phyloP scores from a whole-genome alignment of 64 coral and sea anemone genomes.

The Orbicella faveolata region DNA sequence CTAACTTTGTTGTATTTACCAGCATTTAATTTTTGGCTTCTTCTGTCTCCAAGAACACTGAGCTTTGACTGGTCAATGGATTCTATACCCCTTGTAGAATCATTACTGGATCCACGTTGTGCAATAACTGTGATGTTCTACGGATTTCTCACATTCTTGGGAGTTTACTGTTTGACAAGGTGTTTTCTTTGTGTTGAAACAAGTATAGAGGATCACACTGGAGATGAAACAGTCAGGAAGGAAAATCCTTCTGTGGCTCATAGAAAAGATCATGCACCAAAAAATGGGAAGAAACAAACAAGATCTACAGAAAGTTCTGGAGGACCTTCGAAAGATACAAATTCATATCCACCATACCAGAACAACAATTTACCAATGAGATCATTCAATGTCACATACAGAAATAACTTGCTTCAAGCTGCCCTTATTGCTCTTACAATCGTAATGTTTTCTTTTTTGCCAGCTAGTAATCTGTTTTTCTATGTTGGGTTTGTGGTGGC shows the following conservation, averaged over 20 bases:
- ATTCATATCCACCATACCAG: neutral
- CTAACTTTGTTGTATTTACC: slow-evolving; percentile 85
- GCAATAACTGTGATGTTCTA: slow-evolving; percentile 62
- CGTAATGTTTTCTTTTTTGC: slow-evolving; percentile 63
- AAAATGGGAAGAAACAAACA: neutral
- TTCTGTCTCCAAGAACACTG: slow-evolving; percentile 70
- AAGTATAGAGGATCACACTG: neutral
- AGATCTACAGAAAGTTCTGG: neutral
- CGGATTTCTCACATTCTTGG: slow-evolving; percentile 39
- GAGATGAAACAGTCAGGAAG: neutral
- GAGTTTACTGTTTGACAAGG: slow-evolving; percentile 44
- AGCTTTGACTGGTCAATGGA: slow-evolving; percentile 99
- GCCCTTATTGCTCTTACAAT: slow-evolving; percentile 65
- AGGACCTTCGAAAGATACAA: neutral
- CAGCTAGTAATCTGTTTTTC: slow-evolving; percentile 90
- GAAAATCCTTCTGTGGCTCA: neutral
- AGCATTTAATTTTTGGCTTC: slow-evolving; percentile 79
- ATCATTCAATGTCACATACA: neutral
- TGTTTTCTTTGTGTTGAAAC: neutral
- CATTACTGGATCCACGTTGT: slow-evolving; percentile 66
- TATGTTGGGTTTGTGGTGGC: slow-evolving; percentile 93
- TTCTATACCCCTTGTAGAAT: slow-evolving; percentile 75
- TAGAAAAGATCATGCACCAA: neutral
- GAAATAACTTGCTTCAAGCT: slow-evolving; percentile 27
- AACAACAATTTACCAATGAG: slow-evolving; percentile 42